phyloP scores from a whole-genome alignment of 2,888 invertebrate species.

The Iselma pallidipennis region DNA sequence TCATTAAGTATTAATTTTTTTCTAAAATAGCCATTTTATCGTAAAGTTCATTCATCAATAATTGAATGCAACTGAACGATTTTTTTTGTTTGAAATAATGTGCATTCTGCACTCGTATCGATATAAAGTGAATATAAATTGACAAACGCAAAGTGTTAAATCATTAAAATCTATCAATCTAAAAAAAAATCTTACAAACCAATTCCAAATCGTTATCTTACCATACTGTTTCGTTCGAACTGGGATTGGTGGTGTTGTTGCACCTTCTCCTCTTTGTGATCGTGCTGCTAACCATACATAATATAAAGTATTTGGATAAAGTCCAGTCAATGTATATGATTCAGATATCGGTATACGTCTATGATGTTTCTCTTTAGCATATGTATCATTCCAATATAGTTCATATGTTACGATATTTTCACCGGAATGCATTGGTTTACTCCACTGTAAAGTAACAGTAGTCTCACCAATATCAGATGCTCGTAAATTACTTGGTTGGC shows the following conservation, averaged over 20 bases:
- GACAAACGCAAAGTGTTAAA: constrained; percentile 20
- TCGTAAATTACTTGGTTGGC: constrained; percentile 90
- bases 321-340: constrained; percentile 83
- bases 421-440: constrained; percentile 86
- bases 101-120: background rate
- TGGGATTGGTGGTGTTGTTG: constrained; percentile 91
- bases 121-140: constrained; percentile 3
- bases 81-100: constrained; percentile 1
- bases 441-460: constrained; percentile 90
- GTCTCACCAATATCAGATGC: constrained; percentile 88
- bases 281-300: constrained; percentile 96
- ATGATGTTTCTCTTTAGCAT: constrained; percentile 86
- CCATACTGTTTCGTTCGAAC: constrained; percentile 97
- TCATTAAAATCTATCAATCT: constrained; percentile 11
- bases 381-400: constrained; percentile 97
- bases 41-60: background rate
- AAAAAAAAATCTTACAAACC: constrained; percentile 17
- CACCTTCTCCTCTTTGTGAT: constrained; percentile 92
- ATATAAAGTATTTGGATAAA: constrained; percentile 96
- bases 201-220: constrained; percentile 63
- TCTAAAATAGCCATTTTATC: constrained; percentile 2
- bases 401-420: constrained; percentile 95
- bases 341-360: constrained; percentile 82
- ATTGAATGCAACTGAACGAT: background rate
- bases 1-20: constrained; percentile 13